A percentile compares a stretch with the other conserved stretches of the same genome.
These are phyloP conservation scores for Casuarius casuarius DNA, from an alignment of 2,113 vertebrate species.

Conservation along the genomic window DNA sequence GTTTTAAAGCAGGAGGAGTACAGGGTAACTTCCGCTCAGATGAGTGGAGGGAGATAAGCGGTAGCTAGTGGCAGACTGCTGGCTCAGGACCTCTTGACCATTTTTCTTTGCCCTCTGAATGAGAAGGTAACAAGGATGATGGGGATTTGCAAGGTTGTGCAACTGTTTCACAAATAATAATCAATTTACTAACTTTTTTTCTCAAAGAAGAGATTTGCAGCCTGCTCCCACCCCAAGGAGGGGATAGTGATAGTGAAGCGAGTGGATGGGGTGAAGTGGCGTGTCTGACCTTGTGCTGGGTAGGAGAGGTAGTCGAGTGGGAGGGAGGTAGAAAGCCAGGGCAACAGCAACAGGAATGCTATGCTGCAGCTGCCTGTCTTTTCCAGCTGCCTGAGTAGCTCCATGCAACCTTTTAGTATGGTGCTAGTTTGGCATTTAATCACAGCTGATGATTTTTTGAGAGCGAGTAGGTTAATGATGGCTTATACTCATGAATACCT, in stretches of 20 bases:
- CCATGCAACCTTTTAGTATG: neutral
- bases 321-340: neutral
- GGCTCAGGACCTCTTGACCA: neutral
- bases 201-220: neutral
- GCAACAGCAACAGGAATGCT: neutral
- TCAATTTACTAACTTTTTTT: neutral
- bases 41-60: neutral
- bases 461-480: neutral
- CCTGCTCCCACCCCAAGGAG: neutral
- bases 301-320: neutral
- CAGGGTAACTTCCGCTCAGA: neutral
- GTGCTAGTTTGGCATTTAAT: neutral
- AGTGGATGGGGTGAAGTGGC: neutral
- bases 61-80: neutral
- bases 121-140: neutral
- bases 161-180: neutral
- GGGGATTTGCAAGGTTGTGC: neutral
- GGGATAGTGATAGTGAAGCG: neutral
- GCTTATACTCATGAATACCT: neutral
- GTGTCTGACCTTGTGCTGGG: fast-evolving
- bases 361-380: neutral
- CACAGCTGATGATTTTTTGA: neutral
- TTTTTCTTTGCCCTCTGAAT: neutral
- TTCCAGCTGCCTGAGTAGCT: neutral
- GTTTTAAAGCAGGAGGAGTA: conserved; percentile 28